These are phyloP conservation scores for Lasaia peninsularis DNA, from an alignment of 1,140 invertebrate species.

Conservation along the genomic window DNA sequence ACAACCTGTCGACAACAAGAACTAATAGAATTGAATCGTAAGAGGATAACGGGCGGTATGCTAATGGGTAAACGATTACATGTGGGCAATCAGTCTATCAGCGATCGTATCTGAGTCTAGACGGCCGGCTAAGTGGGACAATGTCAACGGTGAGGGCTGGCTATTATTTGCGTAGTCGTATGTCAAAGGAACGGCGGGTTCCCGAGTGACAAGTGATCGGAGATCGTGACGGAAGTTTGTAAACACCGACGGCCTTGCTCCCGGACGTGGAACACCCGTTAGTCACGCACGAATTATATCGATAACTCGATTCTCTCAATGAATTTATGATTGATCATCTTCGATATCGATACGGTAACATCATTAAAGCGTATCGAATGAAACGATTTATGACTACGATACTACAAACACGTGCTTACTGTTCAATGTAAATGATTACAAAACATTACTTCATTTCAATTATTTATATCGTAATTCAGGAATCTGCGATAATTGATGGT, in stretches of 20 bases:
- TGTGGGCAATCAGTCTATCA: conserved; percentile 48
- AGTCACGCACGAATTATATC: conserved; percentile 46
- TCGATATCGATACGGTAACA: conserved; percentile 13
- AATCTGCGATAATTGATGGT: too few relatives aligned
- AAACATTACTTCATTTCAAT: too few relatives aligned
- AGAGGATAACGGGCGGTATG: conserved; percentile 28
- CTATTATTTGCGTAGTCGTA: conserved; percentile 70
- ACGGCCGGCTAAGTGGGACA: conserved; percentile 63
- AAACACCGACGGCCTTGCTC: conserved; percentile 70
- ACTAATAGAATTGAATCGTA: conserved; percentile 7
- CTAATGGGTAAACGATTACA: conserved; percentile 30
- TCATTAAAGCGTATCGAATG: conserved; percentile 43
- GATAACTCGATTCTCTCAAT: conserved; percentile 50
- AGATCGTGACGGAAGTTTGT: conserved; percentile 69
- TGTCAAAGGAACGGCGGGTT: conserved; percentile 47
- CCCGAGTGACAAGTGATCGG: conserved; percentile 56
- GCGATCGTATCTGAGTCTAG: conserved; percentile 60
- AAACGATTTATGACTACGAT: conserved; percentile 23
- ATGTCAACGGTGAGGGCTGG: conserved; percentile 69
- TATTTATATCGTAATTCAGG: too few relatives aligned
- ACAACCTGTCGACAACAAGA: conserved; percentile 15
- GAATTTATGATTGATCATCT: conserved; percentile 22
- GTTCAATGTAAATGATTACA: too few relatives aligned
- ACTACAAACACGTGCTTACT: background rate
- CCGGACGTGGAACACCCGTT: conserved; percentile 32